phyloP scores from a whole-genome alignment of 1,140 invertebrate genomes.

The Lysiphlebus fabarum region DNA sequence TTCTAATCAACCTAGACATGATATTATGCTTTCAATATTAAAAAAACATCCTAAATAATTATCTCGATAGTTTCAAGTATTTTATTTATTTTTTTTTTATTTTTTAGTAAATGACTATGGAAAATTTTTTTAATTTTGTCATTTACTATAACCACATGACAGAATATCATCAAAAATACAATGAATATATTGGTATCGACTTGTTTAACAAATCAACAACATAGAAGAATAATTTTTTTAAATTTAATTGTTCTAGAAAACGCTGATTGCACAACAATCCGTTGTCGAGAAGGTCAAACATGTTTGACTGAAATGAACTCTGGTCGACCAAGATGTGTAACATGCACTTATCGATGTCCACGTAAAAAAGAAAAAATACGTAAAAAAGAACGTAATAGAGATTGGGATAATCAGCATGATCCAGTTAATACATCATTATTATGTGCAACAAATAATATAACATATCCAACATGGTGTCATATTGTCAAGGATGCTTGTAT shows the following conservation, averaged over 20 bases:
- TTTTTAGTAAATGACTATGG: too few relatives aligned
- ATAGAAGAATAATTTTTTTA: slow-evolving; percentile 7
- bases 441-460: slow-evolving; percentile 79
- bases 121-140: too few relatives aligned
- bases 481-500: slow-evolving; percentile 80
- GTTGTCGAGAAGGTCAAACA: slow-evolving; percentile 70
- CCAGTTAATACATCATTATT: slow-evolving; percentile 54
- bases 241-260: slow-evolving; percentile 58
- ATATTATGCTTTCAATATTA: too few relatives aligned
- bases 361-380: slow-evolving; percentile 45
- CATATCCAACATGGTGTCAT: slow-evolving; percentile 84
- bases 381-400: slow-evolving; percentile 35
- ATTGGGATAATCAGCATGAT: slow-evolving; percentile 52
- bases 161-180: too few relatives aligned
- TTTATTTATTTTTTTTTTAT: too few relatives aligned
- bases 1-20: too few relatives aligned
- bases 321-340: slow-evolving; percentile 72
- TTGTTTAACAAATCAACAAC: too few relatives aligned
- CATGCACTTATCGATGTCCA: slow-evolving; percentile 64
- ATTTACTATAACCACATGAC: too few relatives aligned
- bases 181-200: too few relatives aligned
- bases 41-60: too few relatives aligned
- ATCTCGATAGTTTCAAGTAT: too few relatives aligned
- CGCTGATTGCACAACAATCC: slow-evolving; percentile 71
- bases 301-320: slow-evolving; percentile 72